A percentile compares a stretch with the other conserved stretches of the same genome.
These are phyloP conservation scores for Gadopsis marmoratus DNA, from an alignment of 2,797 vertebrate species.

Conservation along the genomic window DNA sequence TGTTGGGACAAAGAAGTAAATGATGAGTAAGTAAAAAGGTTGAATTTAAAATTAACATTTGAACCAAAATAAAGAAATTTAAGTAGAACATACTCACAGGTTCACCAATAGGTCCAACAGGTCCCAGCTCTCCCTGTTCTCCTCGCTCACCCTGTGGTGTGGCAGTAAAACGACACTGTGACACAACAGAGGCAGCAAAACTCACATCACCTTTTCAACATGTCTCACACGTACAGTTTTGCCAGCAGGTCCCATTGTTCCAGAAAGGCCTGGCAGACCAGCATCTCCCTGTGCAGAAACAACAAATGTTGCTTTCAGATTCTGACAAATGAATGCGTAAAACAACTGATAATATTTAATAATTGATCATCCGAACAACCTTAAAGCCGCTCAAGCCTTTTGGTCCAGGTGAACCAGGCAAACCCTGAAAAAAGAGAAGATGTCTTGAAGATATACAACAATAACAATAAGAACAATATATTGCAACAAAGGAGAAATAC, in stretches of 20 bases:
- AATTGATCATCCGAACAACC: constrained; percentile 79
- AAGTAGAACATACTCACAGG: constrained; percentile 86
- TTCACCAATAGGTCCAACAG: constrained; percentile 89
- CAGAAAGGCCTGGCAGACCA: constrained; percentile 88
- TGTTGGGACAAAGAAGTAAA: constrained; percentile 61
- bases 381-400: constrained; percentile 91
- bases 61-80: background rate
- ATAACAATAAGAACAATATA: background rate
- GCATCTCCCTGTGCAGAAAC: constrained; percentile 85
- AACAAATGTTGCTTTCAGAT: constrained; percentile 6
- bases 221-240: constrained; percentile 87
- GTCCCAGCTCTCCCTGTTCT: constrained; percentile 90
- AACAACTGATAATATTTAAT: background rate
- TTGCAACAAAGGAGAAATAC: background rate
- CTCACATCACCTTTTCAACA: background rate
- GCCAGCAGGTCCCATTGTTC: constrained; percentile 93
- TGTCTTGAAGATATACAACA: background rate
- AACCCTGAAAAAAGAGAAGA: constrained; percentile 85
- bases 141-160: constrained; percentile 91
- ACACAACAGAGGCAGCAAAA: constrained; percentile 34
- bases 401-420: constrained; percentile 91
- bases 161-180: constrained; percentile 40
- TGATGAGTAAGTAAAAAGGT: constrained; percentile 23
- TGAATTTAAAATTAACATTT: background rate
- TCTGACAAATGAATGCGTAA: constrained; percentile 1